Evolutionary conservation across 2,113 vertebrate species (phyloP).

Genomic region (Danio rerio): GRCz12tu NC_133196.1:17700501-17701000

Average conservation of each 20-base stretch:
- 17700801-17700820: slow-evolving; percentile 58
- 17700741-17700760: slow-evolving; percentile 45
- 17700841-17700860: slow-evolving; percentile 56
- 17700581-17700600: slow-evolving; percentile 14
- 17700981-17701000: slow-evolving; percentile 60
- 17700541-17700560: slow-evolving; percentile 13
- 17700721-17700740: slow-evolving; percentile 38
- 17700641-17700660: slow-evolving; percentile 12
- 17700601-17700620: background rate
- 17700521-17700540: slow-evolving; percentile 38
- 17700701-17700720: slow-evolving; percentile 34
- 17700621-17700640: slow-evolving; percentile 2
- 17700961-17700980: slow-evolving; percentile 54
- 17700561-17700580: slow-evolving; percentile 9
- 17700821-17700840: slow-evolving; percentile 66
- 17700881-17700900: slow-evolving; percentile 68
- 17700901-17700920: slow-evolving; percentile 60
- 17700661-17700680: slow-evolving; percentile 35
- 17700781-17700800: slow-evolving; percentile 45
- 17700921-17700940: slow-evolving; percentile 62
- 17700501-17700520: background rate
- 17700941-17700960: slow-evolving; percentile 65
- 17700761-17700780: slow-evolving; percentile 33
- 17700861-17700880: slow-evolving; percentile 70
- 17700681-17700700: slow-evolving; percentile 37